Percentiles rank a stretch among this genome's conserved stretches.
These are phyloP conservation scores for Syngnathoides biaculeatus DNA, from an alignment of 2,113 vertebrate genomes.

Conservation along the genomic window DNA sequence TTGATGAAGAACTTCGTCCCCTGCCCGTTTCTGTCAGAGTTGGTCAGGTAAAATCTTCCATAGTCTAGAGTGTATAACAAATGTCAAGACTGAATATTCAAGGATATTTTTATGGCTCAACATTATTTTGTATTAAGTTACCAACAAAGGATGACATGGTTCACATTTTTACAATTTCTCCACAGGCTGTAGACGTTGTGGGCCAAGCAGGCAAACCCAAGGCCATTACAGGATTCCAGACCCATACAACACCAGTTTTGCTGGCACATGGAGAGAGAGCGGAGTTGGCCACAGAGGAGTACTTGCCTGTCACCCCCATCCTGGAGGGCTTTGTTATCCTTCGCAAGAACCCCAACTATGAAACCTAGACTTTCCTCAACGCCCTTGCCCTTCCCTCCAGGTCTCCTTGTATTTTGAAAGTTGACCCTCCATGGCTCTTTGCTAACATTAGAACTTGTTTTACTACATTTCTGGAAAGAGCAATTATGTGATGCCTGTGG, in stretches of 20 bases:
- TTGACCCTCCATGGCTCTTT: conserved; percentile 31
- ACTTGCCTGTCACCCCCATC: conserved; percentile 90
- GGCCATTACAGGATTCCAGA: conserved; percentile 98
- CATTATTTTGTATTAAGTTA: neutral
- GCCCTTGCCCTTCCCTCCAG: neutral
- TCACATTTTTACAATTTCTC: conserved; percentile 2
- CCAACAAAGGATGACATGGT: neutral
- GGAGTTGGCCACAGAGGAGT: conserved; percentile 95
- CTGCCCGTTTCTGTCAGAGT: conserved; percentile 93
- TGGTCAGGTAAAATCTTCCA: conserved; percentile 82
- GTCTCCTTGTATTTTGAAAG: conserved; percentile 21
- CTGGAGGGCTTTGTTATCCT: conserved; percentile 97
- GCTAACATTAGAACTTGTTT: conserved; percentile 48
- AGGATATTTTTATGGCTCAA: no score
- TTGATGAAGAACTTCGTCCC: conserved; percentile 91
- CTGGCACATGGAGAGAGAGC: conserved; percentile 93
- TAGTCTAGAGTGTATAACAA: neutral
- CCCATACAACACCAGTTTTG: conserved; percentile 95
- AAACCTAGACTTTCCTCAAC: conserved; percentile 68
- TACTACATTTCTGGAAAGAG: conserved; percentile 49
- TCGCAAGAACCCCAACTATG: conserved; percentile 95
- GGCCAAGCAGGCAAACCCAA: conserved; percentile 98
- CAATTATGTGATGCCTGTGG: conserved; percentile 15
- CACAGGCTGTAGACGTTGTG: conserved; percentile 94
- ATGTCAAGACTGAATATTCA: neutral